These are phyloP conservation scores for Belgica antarctica DNA, from an alignment of 2,888 invertebrate genomes.

Conservation along the genomic window DNA sequence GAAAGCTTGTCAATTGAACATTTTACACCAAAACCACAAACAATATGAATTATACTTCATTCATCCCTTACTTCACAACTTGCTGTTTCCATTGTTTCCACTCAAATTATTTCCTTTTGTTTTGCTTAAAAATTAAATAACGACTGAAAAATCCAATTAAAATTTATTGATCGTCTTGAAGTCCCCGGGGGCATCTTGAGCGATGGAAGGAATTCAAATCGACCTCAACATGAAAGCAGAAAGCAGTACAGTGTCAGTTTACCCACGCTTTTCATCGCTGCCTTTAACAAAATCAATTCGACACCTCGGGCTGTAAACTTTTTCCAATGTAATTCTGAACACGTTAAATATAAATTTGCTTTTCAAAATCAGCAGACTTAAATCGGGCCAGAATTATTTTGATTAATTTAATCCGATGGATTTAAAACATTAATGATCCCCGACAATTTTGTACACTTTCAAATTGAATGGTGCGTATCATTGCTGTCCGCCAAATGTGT, in stretches of 20 bases:
- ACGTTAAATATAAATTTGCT: slow-evolving; percentile 3
- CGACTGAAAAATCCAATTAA: not conserved
- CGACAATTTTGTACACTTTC: not conserved
- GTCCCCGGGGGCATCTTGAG: not conserved
- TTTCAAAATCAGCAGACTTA: slow-evolving; percentile 12
- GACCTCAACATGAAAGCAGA: not conserved
- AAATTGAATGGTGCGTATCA: slow-evolving; percentile 14
- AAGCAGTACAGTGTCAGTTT: not conserved
- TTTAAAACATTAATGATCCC: not conserved
- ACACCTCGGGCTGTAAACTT: not conserved
- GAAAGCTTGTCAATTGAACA: too few relatives aligned
- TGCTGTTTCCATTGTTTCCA: too few relatives aligned
- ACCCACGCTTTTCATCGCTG: not conserved
- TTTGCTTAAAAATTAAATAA: not conserved
- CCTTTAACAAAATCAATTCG: not conserved
- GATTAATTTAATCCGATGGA: slow-evolving; percentile 26
- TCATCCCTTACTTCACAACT: too few relatives aligned
- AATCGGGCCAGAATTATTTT: slow-evolving; percentile 10
- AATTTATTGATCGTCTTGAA: slow-evolving; percentile 5
- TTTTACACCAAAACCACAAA: too few relatives aligned
- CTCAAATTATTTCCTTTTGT: not conserved
- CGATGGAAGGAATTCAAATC: not conserved
- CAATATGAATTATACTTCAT: too few relatives aligned
- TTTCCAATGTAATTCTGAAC: not conserved
- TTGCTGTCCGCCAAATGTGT: slow-evolving; percentile 4